A percentile compares a stretch with the other conserved stretches of the same genome.
phyloP scores from a whole-genome alignment of 2,113 vertebrate species.

The Galemys pyrenaicus region DNA sequence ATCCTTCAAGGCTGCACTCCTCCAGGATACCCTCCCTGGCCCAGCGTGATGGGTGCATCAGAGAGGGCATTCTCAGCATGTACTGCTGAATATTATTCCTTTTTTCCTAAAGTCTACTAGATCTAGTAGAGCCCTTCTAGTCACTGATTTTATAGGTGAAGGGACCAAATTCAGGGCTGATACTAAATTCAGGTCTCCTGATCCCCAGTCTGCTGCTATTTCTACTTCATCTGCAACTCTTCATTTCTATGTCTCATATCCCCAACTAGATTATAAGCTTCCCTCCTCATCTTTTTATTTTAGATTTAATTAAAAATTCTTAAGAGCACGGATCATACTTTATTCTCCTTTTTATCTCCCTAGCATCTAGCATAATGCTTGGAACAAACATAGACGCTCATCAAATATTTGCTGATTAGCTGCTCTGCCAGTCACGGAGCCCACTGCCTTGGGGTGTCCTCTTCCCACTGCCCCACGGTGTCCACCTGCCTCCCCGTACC shows the following conservation, averaged over 20 bases:
- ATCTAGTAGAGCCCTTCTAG: not conserved
- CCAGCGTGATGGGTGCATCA: too few species aligned
- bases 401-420: not conserved
- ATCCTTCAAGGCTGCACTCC: not conserved
- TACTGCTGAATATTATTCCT: not conserved
- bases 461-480: rapidly evolving
- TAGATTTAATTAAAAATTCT: slow-evolving; percentile 44
- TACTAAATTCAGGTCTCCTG: not conserved
- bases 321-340: not conserved
- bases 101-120: not conserved
- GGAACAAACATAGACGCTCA: not conserved
- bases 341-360: not conserved
- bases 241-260: not conserved
- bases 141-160: not conserved
- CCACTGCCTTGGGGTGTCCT: not conserved
- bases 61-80: not conserved
- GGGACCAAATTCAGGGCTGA: not conserved
- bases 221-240: not conserved
- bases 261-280: not conserved
- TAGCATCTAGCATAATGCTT: not conserved
- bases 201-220: not conserved
- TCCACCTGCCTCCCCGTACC: not conserved
- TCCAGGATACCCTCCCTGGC: not conserved
- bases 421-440: rapidly evolving
- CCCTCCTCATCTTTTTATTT: slow-evolving; percentile 10